Percentiles rank a stretch among this genome's conserved stretches.
These are phyloP conservation scores for Ascaphus truei DNA, from an alignment of 2,113 vertebrate genomes.

Conservation along the genomic window DNA sequence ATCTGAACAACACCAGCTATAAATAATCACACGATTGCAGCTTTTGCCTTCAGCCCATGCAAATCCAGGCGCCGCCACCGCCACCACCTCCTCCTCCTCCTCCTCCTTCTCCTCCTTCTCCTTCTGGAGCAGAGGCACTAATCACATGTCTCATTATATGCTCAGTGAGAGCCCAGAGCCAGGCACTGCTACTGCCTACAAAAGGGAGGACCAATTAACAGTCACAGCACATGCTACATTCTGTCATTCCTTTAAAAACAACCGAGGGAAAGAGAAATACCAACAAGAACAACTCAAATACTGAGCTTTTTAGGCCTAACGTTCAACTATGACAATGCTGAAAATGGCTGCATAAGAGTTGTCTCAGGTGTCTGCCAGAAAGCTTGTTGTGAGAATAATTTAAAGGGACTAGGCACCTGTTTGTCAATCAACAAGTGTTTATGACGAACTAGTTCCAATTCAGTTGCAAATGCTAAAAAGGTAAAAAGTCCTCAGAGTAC, in stretches of 20 bases:
- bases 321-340: too few relatives aligned
- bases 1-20: conserved; percentile 58
- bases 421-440: not conserved
- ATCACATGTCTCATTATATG: conserved; percentile 31
- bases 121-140: conserved; percentile 6
- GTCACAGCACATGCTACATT: not conserved
- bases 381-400: not conserved
- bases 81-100: conserved; percentile 1
- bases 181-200: conserved; percentile 8
- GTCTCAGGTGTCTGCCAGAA: not conserved
- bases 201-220: conserved; percentile 3
- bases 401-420: not conserved
- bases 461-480: too few relatives aligned
- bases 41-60: conserved; percentile 56
- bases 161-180: not conserved
- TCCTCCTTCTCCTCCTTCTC: conserved; percentile 24
- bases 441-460: too few relatives aligned
- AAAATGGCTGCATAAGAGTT: too few relatives aligned
- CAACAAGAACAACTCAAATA: too few relatives aligned
- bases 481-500: too few relatives aligned
- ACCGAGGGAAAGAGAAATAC: not conserved
- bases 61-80: conserved; percentile 38
- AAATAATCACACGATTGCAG: conserved; percentile 62
- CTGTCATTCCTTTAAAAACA: not conserved
- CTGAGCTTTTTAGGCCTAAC: too few relatives aligned